phyloP scores from a whole-genome alignment of 2,888 invertebrate species.

The Ophion ventricosus region DNA sequence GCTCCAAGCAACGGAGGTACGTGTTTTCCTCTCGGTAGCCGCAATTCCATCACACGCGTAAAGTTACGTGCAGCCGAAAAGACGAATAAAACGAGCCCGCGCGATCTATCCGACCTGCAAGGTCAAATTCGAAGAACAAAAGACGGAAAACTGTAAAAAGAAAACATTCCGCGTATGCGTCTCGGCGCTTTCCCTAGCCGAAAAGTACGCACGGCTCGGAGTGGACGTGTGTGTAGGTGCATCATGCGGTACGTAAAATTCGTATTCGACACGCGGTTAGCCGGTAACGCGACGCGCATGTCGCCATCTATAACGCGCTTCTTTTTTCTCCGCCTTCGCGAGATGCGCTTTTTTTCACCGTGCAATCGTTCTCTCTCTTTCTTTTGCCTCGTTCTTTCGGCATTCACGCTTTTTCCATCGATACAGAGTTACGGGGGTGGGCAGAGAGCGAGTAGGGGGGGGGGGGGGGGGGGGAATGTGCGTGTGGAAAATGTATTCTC shows the following conservation, averaged over 20 bases:
- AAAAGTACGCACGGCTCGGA: background rate
- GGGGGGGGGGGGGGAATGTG: background rate
- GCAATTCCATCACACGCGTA: constrained; percentile 60
- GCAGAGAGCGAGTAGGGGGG: background rate
- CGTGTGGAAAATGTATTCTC: constrained; percentile 42
- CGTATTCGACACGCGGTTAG: constrained; percentile 44
- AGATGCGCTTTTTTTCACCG: constrained; percentile 24
- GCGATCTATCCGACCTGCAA: constrained; percentile 9
- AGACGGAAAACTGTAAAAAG: background rate
- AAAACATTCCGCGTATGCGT: constrained; percentile 3
- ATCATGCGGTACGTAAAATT: constrained; percentile 12
- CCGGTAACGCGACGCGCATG: constrained; percentile 45
- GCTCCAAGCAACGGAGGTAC: background rate
- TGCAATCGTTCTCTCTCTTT: constrained; percentile 1
- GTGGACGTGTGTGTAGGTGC: constrained; percentile 1
- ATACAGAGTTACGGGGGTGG: constrained; percentile 1
- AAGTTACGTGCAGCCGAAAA: constrained; percentile 52
- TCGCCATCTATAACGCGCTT: constrained; percentile 47
- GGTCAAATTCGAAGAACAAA: background rate
- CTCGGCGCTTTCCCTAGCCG: background rate
- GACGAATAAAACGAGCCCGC: constrained; percentile 48
- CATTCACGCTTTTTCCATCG: constrained; percentile 14
- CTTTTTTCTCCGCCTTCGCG: background rate
- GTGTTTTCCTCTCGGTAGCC: constrained; percentile 12
- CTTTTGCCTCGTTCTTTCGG: background rate